A percentile compares a stretch with the other conserved stretches of the same genome.
Evolutionary conservation across 1,140 invertebrate species (phyloP).

Genomic region (Epicauta chinensis): DNA sequence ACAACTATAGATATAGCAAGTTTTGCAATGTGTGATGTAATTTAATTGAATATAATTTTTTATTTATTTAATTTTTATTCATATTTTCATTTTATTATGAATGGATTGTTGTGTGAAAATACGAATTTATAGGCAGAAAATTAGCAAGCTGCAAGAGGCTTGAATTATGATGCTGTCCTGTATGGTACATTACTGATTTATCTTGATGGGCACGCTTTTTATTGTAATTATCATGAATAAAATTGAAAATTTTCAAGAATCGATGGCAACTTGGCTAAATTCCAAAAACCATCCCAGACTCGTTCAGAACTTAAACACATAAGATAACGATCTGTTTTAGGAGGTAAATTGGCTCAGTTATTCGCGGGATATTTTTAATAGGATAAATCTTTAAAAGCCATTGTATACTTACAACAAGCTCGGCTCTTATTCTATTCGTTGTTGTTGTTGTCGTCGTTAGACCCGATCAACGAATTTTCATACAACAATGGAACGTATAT

Average conservation of each 20-base stretch:
- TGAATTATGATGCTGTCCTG: conserved; percentile 21
- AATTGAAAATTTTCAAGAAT: too few species aligned
- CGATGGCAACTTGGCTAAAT: too few species aligned
- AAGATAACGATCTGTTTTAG: conserved; percentile 1
- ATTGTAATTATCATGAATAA: too few species aligned
- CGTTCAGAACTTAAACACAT: not conserved
- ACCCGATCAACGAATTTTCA: too few species aligned
- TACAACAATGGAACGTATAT: too few species aligned
- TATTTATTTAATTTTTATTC: too few species aligned
- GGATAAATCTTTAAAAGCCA: conserved; percentile 3
- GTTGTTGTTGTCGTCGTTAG: too few species aligned
- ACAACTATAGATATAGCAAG: too few species aligned
- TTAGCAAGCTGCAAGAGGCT: conserved; percentile 31
- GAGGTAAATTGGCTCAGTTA: conserved; percentile 4
- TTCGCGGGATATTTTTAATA: conserved; percentile 4
- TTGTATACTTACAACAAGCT: not conserved
- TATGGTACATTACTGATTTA: not conserved
- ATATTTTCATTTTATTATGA: too few species aligned
- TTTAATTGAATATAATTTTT: conserved; percentile 18
- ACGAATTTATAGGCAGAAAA: conserved; percentile 40
- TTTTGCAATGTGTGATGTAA: not conserved
- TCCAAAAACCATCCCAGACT: too few species aligned
- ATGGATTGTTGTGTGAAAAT: conserved; percentile 28
- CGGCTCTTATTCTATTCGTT: too few species aligned
- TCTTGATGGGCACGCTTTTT: too few species aligned